Base-by-base conservation (phyloP, 1,140 invertebrate genomes). In the Macrobrachium nipponense region DNA sequence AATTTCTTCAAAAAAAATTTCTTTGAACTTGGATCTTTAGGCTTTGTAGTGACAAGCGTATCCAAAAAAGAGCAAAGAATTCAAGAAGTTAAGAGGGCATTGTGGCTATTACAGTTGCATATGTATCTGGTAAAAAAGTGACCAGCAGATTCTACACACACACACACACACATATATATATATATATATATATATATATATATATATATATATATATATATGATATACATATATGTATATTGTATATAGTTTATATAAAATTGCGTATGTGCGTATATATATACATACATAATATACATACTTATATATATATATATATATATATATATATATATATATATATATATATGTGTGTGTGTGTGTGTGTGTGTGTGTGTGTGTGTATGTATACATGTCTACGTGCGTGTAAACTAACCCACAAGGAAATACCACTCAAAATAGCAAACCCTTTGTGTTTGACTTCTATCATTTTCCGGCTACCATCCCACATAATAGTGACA, bases 191-290 rank as follows among this genome's bases (percentile, higher is more conserved):
- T 36, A 62, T 62, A 62, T n/a, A 62, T 62, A 62, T 62, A 62
- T n/a, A 62, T 62, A 62, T 62, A 62, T 62, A 62, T 62, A 62
- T 62, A 62, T 62, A 62, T 62, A 62, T 62, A 62, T 62, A 62
- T 62, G 15, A 70, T 70, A 70, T 70, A 70, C 23, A 70, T 70
- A 23, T 70, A 23, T 70, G 15, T 70, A 23, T 70, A 23, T 70
- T 70, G 15, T 70, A 23, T 70, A 23, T 70, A 23, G n/a, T n/a
- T n/a, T 70, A 23, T 70, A 10, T 70, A 23, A n/a, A n/a, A n/a
- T n/a, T 70, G 15, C 23, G 23, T n/a, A 68, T 6, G 14, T 68
- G 2, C 5, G 2, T 68, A 23, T 20, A 17, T 68, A 23, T 17
- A n/a, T 17, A 8, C 12, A n/a, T 66, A n/a, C 23, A 23, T 17